Base-by-base conservation (phyloP, 2,113 vertebrate genomes). In the Solenodon paradoxus region DNA sequence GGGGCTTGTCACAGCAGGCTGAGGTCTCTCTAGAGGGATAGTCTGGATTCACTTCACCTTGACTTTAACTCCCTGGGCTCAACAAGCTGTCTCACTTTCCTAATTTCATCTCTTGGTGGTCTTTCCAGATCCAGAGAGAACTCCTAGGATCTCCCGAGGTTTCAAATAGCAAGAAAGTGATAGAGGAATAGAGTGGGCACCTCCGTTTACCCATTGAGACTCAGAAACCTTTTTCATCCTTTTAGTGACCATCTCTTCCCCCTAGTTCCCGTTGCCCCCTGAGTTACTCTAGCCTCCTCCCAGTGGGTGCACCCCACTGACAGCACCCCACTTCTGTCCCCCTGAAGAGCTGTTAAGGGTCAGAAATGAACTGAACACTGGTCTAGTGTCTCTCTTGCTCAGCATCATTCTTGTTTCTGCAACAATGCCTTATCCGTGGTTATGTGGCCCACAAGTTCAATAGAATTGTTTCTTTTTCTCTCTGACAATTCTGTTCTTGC, bases 401-500 rank as follows among this genome's bases (percentile, higher is more conserved):
- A 55, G 22, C 24, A 13, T 72, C 88, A 17, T 77, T 95, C 40
- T 79, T 81, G 24, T 78, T 85, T 83, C 90, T 83, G 79, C 88
- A 86, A 9, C 82, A 88, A 42, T 87, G 79, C 57, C 91, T 90
- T 93, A 61, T 91, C 74, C 83, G 1, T 68, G 83, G 63, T 84
- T 92, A 47, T 90, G 42, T 92, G 75, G 94, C 87, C 92, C 90
- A 88, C 82, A 72, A 80, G 72, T 94, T 94, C 82, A 94, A 35
- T 77, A 87, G 55, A 90, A 94, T 95, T 95, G 30, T 94, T 96
- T 96, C 38, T 89, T 96, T 97, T 93, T 92, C 87, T 96, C 57
- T 59, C 74, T 90, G 93, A 97, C 90, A 90, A 57, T 92, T 96
- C 82, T 89, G 10, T 20, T 96, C 77, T 90, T 96, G 92, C 97